Evolutionary conservation across 2,113 vertebrate genomes (phyloP).

Genomic region (Hippocampus zosterae): DNA sequence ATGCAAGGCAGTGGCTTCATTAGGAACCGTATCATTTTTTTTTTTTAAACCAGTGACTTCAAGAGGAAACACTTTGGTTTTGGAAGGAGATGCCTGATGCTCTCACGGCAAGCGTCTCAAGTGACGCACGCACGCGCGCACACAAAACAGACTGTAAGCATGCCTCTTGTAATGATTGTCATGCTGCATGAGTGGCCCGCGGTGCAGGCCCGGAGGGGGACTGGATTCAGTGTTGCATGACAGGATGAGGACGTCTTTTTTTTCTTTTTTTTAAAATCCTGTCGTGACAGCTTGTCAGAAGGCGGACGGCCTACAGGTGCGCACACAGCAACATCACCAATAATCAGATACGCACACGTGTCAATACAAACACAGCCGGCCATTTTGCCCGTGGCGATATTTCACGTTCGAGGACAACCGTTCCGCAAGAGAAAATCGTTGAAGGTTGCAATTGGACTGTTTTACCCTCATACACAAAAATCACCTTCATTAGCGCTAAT

Average conservation of each 20-base stretch:
- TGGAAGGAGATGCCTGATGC: slow-evolving; percentile 43
- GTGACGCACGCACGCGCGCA: background rate
- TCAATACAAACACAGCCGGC: slow-evolving; percentile 1
- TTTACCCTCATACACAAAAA: no score
- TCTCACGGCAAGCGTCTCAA: slow-evolving; percentile 21
- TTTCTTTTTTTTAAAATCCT: slow-evolving; percentile 27
- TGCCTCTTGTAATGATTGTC: slow-evolving; percentile 20
- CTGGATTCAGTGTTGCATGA: slow-evolving; percentile 34
- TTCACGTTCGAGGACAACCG: background rate
- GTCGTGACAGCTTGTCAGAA: slow-evolving; percentile 35
- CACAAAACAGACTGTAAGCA: background rate
- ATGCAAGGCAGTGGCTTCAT: slow-evolving; percentile 40
- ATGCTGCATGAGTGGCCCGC: background rate
- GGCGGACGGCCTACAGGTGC: slow-evolving; percentile 21
- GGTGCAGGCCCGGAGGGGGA: slow-evolving; percentile 16
- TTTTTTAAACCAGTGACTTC: slow-evolving; percentile 16
- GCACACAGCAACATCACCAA: slow-evolving; percentile 15
- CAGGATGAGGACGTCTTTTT: slow-evolving; percentile 31
- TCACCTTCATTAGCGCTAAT: slow-evolving; percentile 14
- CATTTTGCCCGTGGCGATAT: slow-evolving; percentile 25
- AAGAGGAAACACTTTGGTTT: slow-evolving; percentile 20
- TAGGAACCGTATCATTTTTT: slow-evolving; percentile 16
- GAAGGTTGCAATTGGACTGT: no score
- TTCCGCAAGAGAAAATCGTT: background rate
- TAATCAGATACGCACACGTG: slow-evolving; percentile 7